phyloP scores from a whole-genome alignment of 2,113 vertebrate species.

The Nannospalax galili region DNA sequence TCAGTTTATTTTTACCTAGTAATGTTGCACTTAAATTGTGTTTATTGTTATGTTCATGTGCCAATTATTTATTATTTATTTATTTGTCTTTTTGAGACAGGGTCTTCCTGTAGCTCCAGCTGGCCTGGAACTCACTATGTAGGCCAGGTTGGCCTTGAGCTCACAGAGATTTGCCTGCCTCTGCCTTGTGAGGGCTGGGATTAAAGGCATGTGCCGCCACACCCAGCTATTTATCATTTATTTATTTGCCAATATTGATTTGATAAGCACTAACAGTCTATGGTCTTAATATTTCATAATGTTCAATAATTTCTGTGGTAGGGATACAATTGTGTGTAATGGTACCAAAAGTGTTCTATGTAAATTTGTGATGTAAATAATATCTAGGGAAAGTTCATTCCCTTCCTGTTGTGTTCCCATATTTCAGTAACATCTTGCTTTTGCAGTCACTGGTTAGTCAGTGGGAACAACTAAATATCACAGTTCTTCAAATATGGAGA shows the following conservation, averaged over 20 bases:
- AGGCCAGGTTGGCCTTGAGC: too few species aligned
- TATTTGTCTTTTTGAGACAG: too few species aligned
- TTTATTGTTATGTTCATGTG: not conserved
- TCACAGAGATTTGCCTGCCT: too few species aligned
- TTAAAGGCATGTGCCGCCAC: too few species aligned
- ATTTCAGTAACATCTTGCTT: not conserved
- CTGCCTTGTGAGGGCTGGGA: too few species aligned
- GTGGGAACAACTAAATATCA: slow-evolving; percentile 9
- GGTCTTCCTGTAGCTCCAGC: too few species aligned
- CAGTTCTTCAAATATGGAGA: slow-evolving; percentile 28
- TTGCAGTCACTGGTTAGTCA: not conserved
- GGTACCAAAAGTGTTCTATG: not conserved
- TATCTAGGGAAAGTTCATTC: slow-evolving; percentile 6
- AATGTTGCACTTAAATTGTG: not conserved
- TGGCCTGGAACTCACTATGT: too few species aligned
- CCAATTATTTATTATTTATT: too few species aligned
- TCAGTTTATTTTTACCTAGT: not conserved
- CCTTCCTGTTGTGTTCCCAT: not conserved
- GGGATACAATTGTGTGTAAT: not conserved
- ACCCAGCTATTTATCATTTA: too few species aligned
- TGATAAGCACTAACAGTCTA: not conserved
- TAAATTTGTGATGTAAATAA: not conserved
- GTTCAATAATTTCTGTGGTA: not conserved
- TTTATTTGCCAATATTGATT: not conserved
- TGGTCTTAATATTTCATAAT: not conserved